Base-by-base conservation (phyloP, 1,140 invertebrate species). In the Drosophila nigrodunni region DNA sequence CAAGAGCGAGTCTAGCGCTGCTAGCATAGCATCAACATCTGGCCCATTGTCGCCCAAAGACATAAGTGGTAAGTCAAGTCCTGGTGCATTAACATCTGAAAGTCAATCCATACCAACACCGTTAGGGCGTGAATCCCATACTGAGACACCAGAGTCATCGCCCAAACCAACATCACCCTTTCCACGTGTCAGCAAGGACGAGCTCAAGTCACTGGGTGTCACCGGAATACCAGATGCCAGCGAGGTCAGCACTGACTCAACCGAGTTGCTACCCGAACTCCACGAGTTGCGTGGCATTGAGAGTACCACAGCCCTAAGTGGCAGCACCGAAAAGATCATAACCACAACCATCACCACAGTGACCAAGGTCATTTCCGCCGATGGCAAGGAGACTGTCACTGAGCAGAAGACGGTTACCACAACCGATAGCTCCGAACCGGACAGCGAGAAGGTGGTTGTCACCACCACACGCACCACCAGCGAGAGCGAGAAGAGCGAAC, bases 81-180 rank as follows among this genome's bases (percentile, higher is more conserved):
- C 91, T 37, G 87, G 91, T 21, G 83, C 61, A 25, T 76, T 91
- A 70, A 92, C 91, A 30, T 92, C 90, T 43, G 91, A 92, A 79
- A 92, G 91, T 74, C 90, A 91, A 79, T 92, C 92, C 30, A 92
- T 92, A 77, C 91, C 92, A 67, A 92, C 91, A 55, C 86, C 90
- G 37, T 47, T 88, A 67, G 92, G 91, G 25, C 76, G 82, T 37
- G 91, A 90, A 55, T 92, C 92, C 10, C 74, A 88, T 44, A 90
- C 90, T 10, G 92, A 92, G 59, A 91, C 92, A 0, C 87, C 91
- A 7, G 92, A 92, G 70, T 91, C 92, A 21, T 92, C 92, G 9
- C 92, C 92, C 13, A 92, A 92, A 52, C 92, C 92, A 0, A 92
- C 92, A 15, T 92, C 92, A 21, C 92, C 92, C 0, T 92, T 92